Evolutionary conservation across 37 sponge, comb jelly and placozoan species (phyloP).

Genomic region (Amphimedon queenslandica): DNA sequence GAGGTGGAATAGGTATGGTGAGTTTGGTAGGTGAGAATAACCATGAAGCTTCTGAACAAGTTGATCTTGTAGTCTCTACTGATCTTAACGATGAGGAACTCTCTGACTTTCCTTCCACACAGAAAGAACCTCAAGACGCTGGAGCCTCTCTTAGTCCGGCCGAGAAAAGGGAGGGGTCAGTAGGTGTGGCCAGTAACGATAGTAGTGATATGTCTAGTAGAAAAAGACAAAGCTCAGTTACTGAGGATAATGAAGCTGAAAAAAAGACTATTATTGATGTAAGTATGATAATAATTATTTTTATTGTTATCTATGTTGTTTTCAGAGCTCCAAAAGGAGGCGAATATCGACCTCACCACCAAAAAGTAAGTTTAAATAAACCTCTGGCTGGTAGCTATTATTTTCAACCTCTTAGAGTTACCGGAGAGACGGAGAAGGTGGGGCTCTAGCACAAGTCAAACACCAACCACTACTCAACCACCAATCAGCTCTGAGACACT

Average conservation of each 20-base stretch:
- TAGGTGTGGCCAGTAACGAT: neutral
- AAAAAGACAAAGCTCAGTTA: neutral
- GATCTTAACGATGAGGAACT: constrained; percentile 63
- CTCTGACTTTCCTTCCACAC: constrained; percentile 43
- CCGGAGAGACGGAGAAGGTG: constrained; percentile 44
- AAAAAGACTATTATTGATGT: too few species aligned
- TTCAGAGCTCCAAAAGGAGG: neutral
- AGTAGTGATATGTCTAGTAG: neutral
- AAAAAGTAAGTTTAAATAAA: neutral
- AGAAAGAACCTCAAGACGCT: constrained; percentile 43
- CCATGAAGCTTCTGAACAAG: constrained; percentile 50
- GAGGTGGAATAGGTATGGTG: constrained; percentile 3
- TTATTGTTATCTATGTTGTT: neutral
- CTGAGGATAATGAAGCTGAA: neutral
- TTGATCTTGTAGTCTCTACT: constrained; percentile 54
- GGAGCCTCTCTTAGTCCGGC: too few species aligned
- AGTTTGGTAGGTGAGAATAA: too few species aligned
- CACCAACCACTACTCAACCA: neutral
- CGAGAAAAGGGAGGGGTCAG: too few species aligned
- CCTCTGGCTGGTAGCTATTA: neutral
- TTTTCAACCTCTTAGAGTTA: neutral
- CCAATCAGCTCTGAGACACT: constrained; percentile 56
- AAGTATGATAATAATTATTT: neutral
- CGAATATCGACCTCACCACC: constrained; percentile 4
- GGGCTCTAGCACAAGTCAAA: constrained; percentile 33